Conservation (phyloP, 1,140 invertebrate species). For the Phenacoccus solenopsis region DNA sequence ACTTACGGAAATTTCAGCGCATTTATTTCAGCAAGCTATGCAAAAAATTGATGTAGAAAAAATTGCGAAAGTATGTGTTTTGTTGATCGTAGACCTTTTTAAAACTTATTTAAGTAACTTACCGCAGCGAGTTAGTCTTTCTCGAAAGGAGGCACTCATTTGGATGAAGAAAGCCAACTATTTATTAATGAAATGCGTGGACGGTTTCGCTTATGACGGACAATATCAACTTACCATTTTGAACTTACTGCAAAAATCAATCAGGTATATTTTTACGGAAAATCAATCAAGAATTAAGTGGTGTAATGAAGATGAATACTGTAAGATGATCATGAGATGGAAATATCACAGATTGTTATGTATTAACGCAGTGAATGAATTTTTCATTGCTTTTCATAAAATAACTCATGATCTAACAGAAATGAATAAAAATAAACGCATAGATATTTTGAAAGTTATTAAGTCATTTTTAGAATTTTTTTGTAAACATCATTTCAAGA, state of each 20-base stretch:
- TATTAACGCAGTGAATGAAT: neutral
- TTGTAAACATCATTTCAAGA: no score
- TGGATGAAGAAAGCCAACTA: neutral
- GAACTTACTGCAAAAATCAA: neutral
- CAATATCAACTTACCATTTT: neutral
- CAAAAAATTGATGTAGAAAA: neutral
- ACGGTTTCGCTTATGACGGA: neutral
- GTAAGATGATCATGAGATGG: neutral
- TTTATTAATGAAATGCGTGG: neutral
- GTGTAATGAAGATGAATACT: neutral
- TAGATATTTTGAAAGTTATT: neutral
- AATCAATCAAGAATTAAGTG: neutral
- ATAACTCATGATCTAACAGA: neutral
- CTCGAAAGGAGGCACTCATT: neutral
- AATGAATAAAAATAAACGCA: neutral
- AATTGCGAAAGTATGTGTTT: neutral
- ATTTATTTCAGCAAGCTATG: neutral
- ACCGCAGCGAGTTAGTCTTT: neutral
- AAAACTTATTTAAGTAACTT: neutral
- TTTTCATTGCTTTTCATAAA: neutral
- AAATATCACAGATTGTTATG: neutral
- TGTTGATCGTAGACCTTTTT: neutral
- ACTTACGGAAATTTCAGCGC: neutral
- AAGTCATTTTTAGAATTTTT: neutral
- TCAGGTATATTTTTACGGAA: neutral